Base-by-base conservation (phyloP, 2,797 vertebrate genomes). In the Champsocephalus esox region DNA sequence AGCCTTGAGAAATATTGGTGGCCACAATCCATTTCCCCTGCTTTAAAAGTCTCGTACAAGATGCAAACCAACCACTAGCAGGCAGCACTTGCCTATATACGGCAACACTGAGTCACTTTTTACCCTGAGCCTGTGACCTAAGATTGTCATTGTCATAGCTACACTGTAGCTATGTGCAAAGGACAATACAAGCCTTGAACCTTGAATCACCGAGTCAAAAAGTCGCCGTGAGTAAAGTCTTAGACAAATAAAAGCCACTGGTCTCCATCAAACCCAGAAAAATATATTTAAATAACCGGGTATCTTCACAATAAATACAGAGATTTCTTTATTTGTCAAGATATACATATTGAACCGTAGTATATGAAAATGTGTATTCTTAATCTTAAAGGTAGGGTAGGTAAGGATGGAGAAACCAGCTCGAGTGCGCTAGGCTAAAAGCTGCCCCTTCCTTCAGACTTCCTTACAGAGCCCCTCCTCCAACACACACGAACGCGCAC, bases 341-440 rank as follows among this genome's bases (percentile, higher is more conserved):
- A 38, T 7, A 6, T 38, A 38, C 5, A 9, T 28, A 28, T 28
- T 38, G 1, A 9, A 38, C 59, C 52, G 54, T 9, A 70, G 34
- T 46, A 51, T 14, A 66, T 14, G 17, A 64, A 64, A 57, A 38
- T 38, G 6, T 38, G 43, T 64, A 50, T 44, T 43, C 46, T 51
- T 55, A 64, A 70, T 68, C 28, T 66, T 62, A 28, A 5, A 28
- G 28, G 28, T 28, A 28, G 28, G 28, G 28, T 28, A 28, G 28
- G 28, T 28, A 28, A 28, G 28, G 4, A 28, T 28, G 28, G 28
- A 28, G 28, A 28, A 28, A 28, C 28, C 28, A 28, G 28, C 28
- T 28, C 28, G 28, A 28, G 28, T 28, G 28, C 28, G 28, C 28
- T 5, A 28, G 28, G 28, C 28, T 28, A 28, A 28, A 28, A 28